Evolutionary conservation across 1,140 invertebrate species (phyloP).

Genomic region (Gonatopus flavifemur): DNA sequence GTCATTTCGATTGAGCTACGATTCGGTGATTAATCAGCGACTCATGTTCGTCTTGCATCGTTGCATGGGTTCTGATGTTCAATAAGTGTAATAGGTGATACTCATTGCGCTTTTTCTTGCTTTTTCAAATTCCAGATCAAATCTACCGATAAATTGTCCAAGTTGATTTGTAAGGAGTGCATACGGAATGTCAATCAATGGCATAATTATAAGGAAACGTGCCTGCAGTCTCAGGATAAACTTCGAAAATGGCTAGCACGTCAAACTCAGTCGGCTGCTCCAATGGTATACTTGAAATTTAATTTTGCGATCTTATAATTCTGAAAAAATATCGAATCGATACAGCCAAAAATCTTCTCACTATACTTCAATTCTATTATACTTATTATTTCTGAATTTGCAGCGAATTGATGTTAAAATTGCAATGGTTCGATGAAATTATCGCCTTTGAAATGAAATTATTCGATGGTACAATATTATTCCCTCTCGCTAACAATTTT

Average conservation of each 20-base stretch:
- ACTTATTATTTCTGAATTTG: not conserved
- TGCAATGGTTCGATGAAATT: too few relatives aligned
- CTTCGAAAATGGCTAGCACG: slow-evolving; percentile 48
- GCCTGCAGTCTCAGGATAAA: slow-evolving; percentile 52
- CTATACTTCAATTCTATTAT: slow-evolving; percentile 1
- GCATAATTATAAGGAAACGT: slow-evolving; percentile 52
- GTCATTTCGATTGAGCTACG: too few relatives aligned
- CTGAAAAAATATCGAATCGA: not conserved
- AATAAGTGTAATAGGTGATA: too few relatives aligned
- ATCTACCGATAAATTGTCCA: slow-evolving; percentile 48
- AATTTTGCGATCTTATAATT: slow-evolving; percentile 9
- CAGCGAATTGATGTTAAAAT: too few relatives aligned
- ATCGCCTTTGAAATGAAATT: too few relatives aligned
- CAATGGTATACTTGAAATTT: slow-evolving; percentile 8
- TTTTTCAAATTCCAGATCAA: slow-evolving; percentile 50
- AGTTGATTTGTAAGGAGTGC: slow-evolving; percentile 50
- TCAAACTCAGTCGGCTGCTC: slow-evolving; percentile 15
- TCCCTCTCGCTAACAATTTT: too few relatives aligned
- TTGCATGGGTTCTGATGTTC: too few relatives aligned
- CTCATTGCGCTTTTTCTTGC: too few relatives aligned
- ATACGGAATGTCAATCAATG: slow-evolving; percentile 51
- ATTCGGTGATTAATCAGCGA: too few relatives aligned
- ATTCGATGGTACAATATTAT: too few relatives aligned
- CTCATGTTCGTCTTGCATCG: too few relatives aligned
- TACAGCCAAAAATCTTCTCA: too few relatives aligned